A percentile compares a stretch with the other conserved stretches of the same genome.
phyloP scores from a whole-genome alignment of 1,140 invertebrate species.

The Drosophila sulfurigaster region DNA sequence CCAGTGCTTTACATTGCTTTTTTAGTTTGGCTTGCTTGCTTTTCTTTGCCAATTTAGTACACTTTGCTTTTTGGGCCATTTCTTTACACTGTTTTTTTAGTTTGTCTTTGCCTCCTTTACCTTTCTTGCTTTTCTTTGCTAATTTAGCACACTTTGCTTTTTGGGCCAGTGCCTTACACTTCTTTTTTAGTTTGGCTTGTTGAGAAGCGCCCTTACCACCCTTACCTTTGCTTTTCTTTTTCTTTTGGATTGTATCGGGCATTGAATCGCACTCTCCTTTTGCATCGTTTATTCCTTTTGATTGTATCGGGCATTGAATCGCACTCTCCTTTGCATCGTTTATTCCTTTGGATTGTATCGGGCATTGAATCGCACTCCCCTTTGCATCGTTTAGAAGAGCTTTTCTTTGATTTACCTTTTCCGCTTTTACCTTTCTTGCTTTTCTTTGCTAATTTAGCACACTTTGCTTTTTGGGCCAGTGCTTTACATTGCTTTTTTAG shows the following conservation, averaged over 20 bases:
- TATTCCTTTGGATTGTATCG: too few species aligned
- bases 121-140: background rate
- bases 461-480: too few species aligned
- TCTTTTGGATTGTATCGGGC: too few species aligned
- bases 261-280: too few species aligned
- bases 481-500: too few species aligned
- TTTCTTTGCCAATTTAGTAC: background rate
- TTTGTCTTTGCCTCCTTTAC: background rate
- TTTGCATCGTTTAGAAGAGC: too few species aligned
- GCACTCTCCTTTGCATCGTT: too few species aligned
- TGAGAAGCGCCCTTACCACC: background rate
- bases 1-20: slow-evolving; percentile 3
- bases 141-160: slow-evolving; percentile 7
- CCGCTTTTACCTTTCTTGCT: background rate
- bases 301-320: too few species aligned
- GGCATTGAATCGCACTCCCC: too few species aligned
- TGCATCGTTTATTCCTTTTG: too few species aligned
- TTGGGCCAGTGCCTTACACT: slow-evolving; percentile 1
- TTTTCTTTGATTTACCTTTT: too few species aligned
- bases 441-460: too few species aligned
- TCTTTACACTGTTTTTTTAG: background rate
- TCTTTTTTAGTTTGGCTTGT: background rate
- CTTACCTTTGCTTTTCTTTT: background rate
- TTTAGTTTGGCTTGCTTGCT: background rate
- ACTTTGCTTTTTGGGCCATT: background rate